phyloP scores from a whole-genome alignment of 1,140 invertebrate genomes.

The Lordiphosa clarofinis region DNA sequence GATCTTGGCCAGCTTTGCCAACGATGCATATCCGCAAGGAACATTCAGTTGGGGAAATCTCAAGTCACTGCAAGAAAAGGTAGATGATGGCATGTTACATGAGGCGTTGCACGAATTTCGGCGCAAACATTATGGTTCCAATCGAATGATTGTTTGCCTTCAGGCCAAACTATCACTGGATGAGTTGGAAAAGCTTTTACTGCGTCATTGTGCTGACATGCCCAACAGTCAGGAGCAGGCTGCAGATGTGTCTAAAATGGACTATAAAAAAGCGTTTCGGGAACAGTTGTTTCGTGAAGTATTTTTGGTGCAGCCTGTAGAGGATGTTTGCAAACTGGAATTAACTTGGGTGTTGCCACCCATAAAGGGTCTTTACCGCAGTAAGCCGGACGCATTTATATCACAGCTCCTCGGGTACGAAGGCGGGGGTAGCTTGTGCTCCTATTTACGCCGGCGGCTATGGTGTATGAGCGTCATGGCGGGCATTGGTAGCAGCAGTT shows the following conservation, averaged over 20 bases:
- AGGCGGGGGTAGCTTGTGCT: slow-evolving; percentile 91
- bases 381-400: slow-evolving; percentile 88
- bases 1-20: slow-evolving; percentile 85
- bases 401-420: slow-evolving; percentile 93
- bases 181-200: slow-evolving; percentile 84
- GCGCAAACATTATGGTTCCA: slow-evolving; percentile 90
- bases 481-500: slow-evolving; percentile 87
- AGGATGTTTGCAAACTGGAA: slow-evolving; percentile 85
- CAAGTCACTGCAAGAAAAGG: slow-evolving; percentile 85
- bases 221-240: slow-evolving; percentile 83
- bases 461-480: slow-evolving; percentile 90
- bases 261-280: slow-evolving; percentile 82
- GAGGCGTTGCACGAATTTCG: slow-evolving; percentile 88
- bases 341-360: slow-evolving; percentile 90
- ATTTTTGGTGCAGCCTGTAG: slow-evolving; percentile 89
- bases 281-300: slow-evolving; percentile 84
- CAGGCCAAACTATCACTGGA: slow-evolving; percentile 88
- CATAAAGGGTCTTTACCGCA: slow-evolving; percentile 83
- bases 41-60: slow-evolving; percentile 93
- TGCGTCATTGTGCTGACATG: slow-evolving; percentile 83
- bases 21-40: slow-evolving; percentile 86
- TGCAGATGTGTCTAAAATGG: slow-evolving; percentile 81
- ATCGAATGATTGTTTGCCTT: slow-evolving; percentile 92
- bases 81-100: slow-evolving; percentile 84
- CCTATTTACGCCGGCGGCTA: slow-evolving; percentile 89